A percentile compares a stretch with the other conserved stretches of the same genome.
Evolutionary conservation across 37 sponge, comb jelly and placozoan species (phyloP).

Genomic region (Beroe ovata): DNA sequence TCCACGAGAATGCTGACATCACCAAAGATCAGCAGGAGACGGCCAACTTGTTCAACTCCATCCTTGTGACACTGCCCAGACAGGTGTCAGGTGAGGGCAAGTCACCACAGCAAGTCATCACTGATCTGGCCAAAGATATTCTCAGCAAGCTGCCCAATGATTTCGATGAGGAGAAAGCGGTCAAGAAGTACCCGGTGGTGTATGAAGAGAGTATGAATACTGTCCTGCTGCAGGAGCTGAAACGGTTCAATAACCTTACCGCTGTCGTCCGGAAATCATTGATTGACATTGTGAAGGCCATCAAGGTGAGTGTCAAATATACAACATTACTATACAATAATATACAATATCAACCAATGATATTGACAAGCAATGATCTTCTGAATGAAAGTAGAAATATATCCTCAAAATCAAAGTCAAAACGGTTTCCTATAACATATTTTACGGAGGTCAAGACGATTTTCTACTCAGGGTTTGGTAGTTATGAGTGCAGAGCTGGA

Average conservation of each 20-base stretch:
- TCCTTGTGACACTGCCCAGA: conserved; percentile 88
- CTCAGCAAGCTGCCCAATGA: conserved; percentile 92
- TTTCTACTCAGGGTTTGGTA: conserved; percentile 85
- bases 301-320: too few relatives aligned
- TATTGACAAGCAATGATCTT: too few relatives aligned
- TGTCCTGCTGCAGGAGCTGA: conserved; percentile 96
- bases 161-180: conserved; percentile 88
- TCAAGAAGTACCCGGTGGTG: conserved; percentile 87
- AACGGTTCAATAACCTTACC: conserved; percentile 91
- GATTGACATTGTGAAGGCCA: conserved; percentile 90
- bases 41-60: conserved; percentile 85
- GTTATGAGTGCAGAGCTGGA: conserved; percentile 96
- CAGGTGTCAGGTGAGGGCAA: conserved; percentile 90
- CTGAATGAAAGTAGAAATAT: too few relatives aligned
- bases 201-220: conserved; percentile 98
- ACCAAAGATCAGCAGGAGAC: conserved; percentile 98
- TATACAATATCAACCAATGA: too few relatives aligned
- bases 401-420: too few relatives aligned
- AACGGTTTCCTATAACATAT: background rate
- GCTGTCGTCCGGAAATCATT: conserved; percentile 84
- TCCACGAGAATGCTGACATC: conserved; percentile 98
- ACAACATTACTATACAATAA: too few relatives aligned
- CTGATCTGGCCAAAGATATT: conserved; percentile 92
- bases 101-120: conserved; percentile 88
- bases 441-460: too few relatives aligned